Percentiles rank a stretch among this genome's conserved stretches.
phyloP scores from a whole-genome alignment of 2,113 vertebrate genomes.

The Prunella fulvescens region DNA sequence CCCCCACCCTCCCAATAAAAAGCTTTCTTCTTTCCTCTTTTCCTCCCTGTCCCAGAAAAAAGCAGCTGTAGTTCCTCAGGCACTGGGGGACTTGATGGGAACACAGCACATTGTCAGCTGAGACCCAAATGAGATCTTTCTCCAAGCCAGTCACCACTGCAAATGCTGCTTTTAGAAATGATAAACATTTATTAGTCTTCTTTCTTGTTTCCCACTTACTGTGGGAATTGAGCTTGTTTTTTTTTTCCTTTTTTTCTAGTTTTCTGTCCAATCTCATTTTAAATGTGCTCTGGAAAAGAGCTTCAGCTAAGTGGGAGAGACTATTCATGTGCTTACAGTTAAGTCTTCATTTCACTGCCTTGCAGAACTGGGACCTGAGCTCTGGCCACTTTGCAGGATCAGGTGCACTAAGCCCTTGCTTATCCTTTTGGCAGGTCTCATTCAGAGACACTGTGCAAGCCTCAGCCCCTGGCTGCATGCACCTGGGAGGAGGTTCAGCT shows the following conservation, averaged over 20 bases:
- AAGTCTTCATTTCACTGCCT: background rate
- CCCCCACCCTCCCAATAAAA: rapidly evolving
- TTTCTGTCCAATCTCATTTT: background rate
- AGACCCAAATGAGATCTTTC: background rate
- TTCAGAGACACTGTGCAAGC: background rate
- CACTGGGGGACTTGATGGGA: background rate
- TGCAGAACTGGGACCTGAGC: background rate
- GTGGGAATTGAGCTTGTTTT: background rate
- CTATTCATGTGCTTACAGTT: background rate
- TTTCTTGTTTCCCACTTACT: background rate
- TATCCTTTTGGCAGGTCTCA: background rate
- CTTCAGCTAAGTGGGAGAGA: background rate
- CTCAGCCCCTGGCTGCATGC: background rate
- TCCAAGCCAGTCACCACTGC: background rate
- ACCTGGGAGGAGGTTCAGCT: background rate
- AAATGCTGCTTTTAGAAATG: background rate
- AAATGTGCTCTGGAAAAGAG: background rate
- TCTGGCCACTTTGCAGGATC: background rate
- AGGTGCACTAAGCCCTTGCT: background rate
- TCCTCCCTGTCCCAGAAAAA: background rate
- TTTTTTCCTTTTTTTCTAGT: background rate
- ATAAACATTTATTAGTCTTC: background rate
- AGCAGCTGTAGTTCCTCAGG: background rate
- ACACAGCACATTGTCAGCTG: rapidly evolving
- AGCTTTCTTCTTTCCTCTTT: background rate